Conservation (phyloP, 2,797 vertebrate genomes). For the Chelon auratus region DNA sequence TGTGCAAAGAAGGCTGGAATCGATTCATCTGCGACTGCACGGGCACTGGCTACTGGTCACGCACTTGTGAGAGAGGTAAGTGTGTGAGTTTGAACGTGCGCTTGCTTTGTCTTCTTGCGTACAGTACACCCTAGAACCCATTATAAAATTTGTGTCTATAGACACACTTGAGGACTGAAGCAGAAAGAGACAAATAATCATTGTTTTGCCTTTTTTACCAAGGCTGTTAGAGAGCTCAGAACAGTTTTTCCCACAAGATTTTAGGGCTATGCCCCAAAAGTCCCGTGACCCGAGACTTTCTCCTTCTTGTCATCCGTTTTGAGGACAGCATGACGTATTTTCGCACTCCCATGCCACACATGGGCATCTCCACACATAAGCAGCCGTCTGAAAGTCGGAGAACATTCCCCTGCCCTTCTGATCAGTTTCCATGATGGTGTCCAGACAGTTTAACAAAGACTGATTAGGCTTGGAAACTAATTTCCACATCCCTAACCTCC, state of each 20-base stretch:
- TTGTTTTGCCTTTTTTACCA: no score
- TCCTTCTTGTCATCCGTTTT: not conserved
- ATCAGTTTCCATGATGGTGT: not conserved
- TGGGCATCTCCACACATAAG: not conserved
- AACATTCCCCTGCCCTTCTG: not conserved
- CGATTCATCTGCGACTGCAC: conserved; percentile 99
- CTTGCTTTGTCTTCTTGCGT: not conserved
- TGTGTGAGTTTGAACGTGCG: not conserved
- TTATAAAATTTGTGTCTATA: not conserved
- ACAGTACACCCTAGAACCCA: not conserved
- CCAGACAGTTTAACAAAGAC: conserved; percentile 31
- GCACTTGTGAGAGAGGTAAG: conserved; percentile 96
- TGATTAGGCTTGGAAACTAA: conserved; percentile 31
- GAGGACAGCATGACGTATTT: not conserved
- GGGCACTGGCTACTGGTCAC: conserved; percentile 95
- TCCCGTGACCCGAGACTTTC: not conserved
- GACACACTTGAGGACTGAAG: not conserved
- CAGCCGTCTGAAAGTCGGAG: not conserved
- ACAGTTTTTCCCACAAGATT: not conserved
- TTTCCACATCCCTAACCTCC: conserved; percentile 19
- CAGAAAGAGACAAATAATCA: not conserved
- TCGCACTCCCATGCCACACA: not conserved
- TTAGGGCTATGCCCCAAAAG: not conserved
- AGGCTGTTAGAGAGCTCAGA: no score
- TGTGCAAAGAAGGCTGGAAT: conserved; percentile 99